A percentile compares a stretch with the other conserved stretches of the same genome.
phyloP scores from a whole-genome alignment of 2,113 vertebrate species.

The Cepphus grylle region DNA sequence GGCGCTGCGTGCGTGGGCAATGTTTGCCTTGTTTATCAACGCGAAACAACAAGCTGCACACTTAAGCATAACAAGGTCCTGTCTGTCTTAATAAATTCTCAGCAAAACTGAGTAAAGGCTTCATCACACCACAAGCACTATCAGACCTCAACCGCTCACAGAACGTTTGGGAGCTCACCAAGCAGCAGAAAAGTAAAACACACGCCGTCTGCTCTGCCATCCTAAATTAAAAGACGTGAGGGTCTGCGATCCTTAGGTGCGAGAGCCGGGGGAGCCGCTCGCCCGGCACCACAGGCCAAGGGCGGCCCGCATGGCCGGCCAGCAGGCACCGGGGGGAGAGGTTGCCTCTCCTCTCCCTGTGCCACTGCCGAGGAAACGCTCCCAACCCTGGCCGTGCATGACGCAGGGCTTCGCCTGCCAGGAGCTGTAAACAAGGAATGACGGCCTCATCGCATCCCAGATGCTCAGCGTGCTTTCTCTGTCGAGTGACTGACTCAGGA shows the following conservation, averaged over 20 bases:
- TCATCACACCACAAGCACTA: background rate
- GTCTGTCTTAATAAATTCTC: background rate
- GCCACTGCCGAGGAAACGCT: background rate
- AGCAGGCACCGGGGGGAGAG: background rate
- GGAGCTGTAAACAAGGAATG: conserved; percentile 53
- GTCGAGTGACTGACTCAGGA: background rate
- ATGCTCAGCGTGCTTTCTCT: conserved; percentile 25
- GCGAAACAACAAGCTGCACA: background rate
- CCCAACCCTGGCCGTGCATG: background rate
- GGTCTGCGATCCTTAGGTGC: background rate
- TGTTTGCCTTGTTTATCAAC: background rate
- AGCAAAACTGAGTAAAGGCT: background rate
- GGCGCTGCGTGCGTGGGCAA: background rate
- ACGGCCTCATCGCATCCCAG: conserved; percentile 26
- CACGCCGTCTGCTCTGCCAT: fast-evolving
- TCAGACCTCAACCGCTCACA: fast-evolving
- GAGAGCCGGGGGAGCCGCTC: fast-evolving
- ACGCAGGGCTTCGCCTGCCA: conserved; percentile 38
- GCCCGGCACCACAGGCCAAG: fast-evolving
- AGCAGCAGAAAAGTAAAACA: background rate
- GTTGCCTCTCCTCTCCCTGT: background rate
- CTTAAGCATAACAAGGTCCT: background rate
- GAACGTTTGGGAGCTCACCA: background rate
- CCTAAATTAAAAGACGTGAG: fast-evolving
- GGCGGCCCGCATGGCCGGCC: background rate